Percentiles rank a stretch among this genome's conserved stretches.
phyloP scores from a whole-genome alignment of 2,797 vertebrate species.

The Carduelis carduelis region DNA sequence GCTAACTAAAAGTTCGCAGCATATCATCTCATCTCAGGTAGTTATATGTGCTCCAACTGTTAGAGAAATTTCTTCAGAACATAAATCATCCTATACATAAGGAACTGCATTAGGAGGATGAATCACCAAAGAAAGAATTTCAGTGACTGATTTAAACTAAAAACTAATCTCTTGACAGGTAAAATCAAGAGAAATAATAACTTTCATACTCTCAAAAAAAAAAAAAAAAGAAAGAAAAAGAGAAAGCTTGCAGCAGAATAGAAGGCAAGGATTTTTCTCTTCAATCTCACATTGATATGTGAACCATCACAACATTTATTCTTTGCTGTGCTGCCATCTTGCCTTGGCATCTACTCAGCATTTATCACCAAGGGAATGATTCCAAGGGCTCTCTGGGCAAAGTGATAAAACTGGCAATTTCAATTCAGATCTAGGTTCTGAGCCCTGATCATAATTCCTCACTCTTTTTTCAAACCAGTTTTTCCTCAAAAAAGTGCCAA shows the following conservation, averaged over 20 bases:
- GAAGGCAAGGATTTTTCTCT: neutral
- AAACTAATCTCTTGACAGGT: neutral
- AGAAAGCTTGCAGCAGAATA: neutral
- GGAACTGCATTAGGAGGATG: neutral
- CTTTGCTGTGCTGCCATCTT: neutral
- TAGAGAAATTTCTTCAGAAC: neutral
- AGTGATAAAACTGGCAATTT: neutral
- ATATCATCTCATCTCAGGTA: neutral
- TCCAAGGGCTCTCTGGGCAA: neutral
- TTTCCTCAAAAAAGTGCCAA: neutral
- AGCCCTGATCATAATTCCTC: neutral
- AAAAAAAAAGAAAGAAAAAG: too few relatives aligned
- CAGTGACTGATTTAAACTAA: neutral
- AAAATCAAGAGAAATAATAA: neutral
- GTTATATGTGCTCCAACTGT: neutral
- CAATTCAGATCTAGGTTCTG: neutral
- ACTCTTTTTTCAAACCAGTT: neutral
- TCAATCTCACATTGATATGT: neutral
- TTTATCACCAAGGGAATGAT: neutral
- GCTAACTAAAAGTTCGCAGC: neutral
- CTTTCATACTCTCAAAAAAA: neutral
- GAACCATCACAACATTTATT: neutral
- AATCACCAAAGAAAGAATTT: neutral
- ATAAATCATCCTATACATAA: neutral
- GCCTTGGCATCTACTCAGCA: neutral